Evolutionary conservation across 2,113 vertebrate species (phyloP), one percentile per base, ranked within the genome.

Genomic region (Tetrao urogallus): DNA sequence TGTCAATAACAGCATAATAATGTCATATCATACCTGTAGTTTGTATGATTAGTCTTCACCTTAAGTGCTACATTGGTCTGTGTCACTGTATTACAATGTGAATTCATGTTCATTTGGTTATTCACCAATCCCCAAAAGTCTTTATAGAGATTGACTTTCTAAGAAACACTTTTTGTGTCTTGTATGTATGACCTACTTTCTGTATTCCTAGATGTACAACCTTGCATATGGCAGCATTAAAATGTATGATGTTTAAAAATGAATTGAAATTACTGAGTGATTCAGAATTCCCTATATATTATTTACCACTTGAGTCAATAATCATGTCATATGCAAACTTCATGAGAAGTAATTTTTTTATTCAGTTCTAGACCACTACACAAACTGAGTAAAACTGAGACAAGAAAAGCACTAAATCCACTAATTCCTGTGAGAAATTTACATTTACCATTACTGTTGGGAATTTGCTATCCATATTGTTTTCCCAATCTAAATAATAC

Each of bases 161-260:
- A 90, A 87, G 54, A 94, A 92, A 58, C 0, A 9, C 57, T 87
- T 80, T 79, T 79, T 75, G 8, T 81, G 48, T 81, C 42, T 19
- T 69, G 9, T 91, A 64, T 80, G 6, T 67, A 34, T 89, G 86
- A 89, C 81, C 74, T 94, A 82, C 48, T 92, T 95, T 90, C 54
- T 76, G 16, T 82, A 48, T 76, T 92, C 54, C 40, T 89, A 50
- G 40, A 28, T 58, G 54, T 82, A 54, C 40, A 40, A 0, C 47
- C 73, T 66, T 85, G 28, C 67, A 84, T 86, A 54, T 57, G 54
- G 54, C 63, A 85, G 20, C 66, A 89, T 91, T 96, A 93, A 92
- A 95, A 93, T 94, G 58, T 30, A 89, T 89, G 70, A 57, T 79
- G 74, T 66, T 96, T 90, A 89, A 91, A 95, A 94, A 90, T 87